phyloP scores from a whole-genome alignment of 2,797 vertebrate genomes.

The Novumbra hubbsi region DNA sequence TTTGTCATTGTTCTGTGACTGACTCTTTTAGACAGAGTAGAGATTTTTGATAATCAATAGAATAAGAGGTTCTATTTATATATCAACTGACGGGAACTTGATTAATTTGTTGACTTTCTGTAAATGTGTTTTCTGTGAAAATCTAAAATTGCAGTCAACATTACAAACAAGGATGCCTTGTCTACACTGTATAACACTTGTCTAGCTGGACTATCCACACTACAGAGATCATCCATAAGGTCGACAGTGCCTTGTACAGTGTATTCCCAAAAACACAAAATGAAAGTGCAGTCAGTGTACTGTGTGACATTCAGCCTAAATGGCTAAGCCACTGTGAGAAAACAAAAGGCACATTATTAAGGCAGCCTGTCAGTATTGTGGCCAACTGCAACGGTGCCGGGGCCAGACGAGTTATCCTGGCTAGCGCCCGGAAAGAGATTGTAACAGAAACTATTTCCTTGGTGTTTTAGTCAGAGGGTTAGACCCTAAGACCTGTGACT shows the following conservation, averaged over 20 bases:
- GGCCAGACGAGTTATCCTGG: background rate
- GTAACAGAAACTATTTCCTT: background rate
- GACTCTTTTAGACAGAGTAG: slow-evolving; percentile 21
- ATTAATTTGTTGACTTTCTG: slow-evolving; percentile 8
- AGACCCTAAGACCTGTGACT: background rate
- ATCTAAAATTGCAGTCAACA: background rate
- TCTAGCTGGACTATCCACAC: background rate
- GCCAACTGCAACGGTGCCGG: background rate
- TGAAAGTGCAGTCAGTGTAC: background rate
- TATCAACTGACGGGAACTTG: slow-evolving; percentile 20
- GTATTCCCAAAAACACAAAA: background rate
- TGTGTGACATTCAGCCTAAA: background rate
- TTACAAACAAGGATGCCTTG: background rate
- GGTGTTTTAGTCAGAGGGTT: background rate
- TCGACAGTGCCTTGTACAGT: background rate
- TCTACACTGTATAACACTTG: too few relatives aligned
- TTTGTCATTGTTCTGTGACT: slow-evolving; percentile 36
- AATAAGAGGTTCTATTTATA: slow-evolving; percentile 7
- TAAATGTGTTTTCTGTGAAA: background rate
- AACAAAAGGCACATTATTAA: background rate
- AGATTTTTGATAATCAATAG: slow-evolving; percentile 19
- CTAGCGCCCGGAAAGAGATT: background rate
- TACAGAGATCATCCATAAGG: background rate
- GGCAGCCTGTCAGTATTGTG: background rate
- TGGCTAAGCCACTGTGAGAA: background rate